Evolutionary conservation across 2,113 vertebrate genomes (phyloP), one percentile per base, ranked within the genome.

Genomic region (Mormyrus lacerda): DNA sequence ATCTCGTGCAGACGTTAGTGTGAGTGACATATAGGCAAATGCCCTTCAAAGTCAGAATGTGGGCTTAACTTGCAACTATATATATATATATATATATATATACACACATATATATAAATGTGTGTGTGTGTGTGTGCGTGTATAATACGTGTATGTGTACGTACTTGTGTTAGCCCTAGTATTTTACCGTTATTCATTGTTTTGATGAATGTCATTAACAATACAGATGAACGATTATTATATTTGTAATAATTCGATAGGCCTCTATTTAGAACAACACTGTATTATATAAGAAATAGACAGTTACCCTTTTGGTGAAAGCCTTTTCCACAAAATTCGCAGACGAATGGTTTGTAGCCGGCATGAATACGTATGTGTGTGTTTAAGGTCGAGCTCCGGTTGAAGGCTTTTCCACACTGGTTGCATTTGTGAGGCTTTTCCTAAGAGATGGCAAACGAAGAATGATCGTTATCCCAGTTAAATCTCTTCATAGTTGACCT

Each of bases 321-420:
- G 35, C 98, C 98, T 96, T 99, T 99, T 90, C 98, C 98, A 90
- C 98, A 99, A 93, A 99, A 99, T 93, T 99, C 98, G 89, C 98
- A 99, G 83, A 99, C 97, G 94, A 99, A 99, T 19, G 98, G 98
- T 93, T 99, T 99, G 95, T 99, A 99, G 11, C 98, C 98, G 0
- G 98, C 98, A 92, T 99, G 98, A 94, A 99, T 99, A 89, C 98
- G 96, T 21, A 99, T 97, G 91, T 99, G 98, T 24, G 98, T 99
- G 96, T 99, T 99, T 91, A 99, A 95, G 89, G 98, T 99, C 89
- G 98, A 99, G 94, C 98, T 99, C 89, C 98, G 96, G 95, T 99
- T 99, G 95, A 99, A 99, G n/a, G 98, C 98, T 94, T 99, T 99
- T 89, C 98, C 98, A 48, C 98, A 99, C 95, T 99, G 98, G 94